phyloP scores from a whole-genome alignment of 1,140 invertebrate species.

The Heliconius eleuchia region DNA sequence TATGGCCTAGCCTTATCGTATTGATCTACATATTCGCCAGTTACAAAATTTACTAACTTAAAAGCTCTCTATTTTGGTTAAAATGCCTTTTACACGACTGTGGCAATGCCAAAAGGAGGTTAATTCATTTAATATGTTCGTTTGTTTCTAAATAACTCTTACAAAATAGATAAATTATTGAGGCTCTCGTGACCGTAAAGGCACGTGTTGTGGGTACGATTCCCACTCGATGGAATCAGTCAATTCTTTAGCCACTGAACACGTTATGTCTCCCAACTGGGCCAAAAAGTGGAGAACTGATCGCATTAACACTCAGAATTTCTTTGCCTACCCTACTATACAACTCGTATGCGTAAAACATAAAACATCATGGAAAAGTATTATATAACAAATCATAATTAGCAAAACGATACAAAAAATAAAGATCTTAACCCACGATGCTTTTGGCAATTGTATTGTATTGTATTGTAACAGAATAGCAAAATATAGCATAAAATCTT shows the following conservation, averaged over 20 bases:
- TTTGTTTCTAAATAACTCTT: too few species aligned
- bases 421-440: background rate
- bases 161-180: too few species aligned
- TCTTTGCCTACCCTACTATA: too few species aligned
- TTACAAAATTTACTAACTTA: slow-evolving; percentile 7
- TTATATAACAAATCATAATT: background rate
- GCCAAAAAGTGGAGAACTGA: too few species aligned
- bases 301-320: too few species aligned
- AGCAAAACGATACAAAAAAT: background rate
- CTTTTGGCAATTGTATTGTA: background rate
- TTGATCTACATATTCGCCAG: slow-evolving; percentile 7
- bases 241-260: background rate
- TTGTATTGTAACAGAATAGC: slow-evolving; percentile 2
- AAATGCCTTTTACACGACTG: background rate
- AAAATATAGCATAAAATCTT: slow-evolving; percentile 16
- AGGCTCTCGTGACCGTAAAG: too few species aligned
- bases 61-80: slow-evolving; percentile 5
- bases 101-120: background rate
- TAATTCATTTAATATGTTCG: background rate
- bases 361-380: too few species aligned
- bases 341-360: too few species aligned
- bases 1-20: slow-evolving; percentile 11
- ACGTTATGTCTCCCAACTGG: too few species aligned
- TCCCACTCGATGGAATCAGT: background rate
- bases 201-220: background rate